Base-by-base conservation (phyloP, 2,113 vertebrate species). In the Phainopepla nitens region DNA sequence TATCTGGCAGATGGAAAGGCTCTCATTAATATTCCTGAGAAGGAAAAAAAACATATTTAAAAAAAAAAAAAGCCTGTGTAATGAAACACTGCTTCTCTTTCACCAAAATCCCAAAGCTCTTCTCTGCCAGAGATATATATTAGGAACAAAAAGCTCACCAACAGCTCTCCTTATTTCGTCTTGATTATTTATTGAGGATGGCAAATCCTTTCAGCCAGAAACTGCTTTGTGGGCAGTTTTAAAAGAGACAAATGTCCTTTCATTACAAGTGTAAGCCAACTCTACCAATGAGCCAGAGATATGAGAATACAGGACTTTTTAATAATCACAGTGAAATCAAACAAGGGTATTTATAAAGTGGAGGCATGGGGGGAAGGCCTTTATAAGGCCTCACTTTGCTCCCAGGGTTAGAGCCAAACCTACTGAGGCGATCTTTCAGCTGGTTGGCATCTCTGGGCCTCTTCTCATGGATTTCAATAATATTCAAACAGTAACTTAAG, bases 181-280 rank as follows among this genome's bases (percentile, higher is more conserved):
- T 75, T 45, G 56, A 62, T 89, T 81, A 78, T 78, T 89, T 86
- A 80, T 12, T 81, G 57, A 93, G 62, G 49, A 73, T 22, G 64
- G 18, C 44, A 91, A 83, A 78, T 35, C 71, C 39, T 84, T 71
- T 31, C n/a, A 84, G 80, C n/a, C 70, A 93, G 66, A 73, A 79
- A 58, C 24, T 45, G 79, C 77, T 93, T 87, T 95, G 54, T 65
- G 58, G 70, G 41, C 65, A 72, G 39, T 78, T 87, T 82, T 78
- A 57, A 95, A 96, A 87, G 39, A 89, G 50, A 94, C 69, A 92
- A 83, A 88, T 29, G 24, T 45, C 91, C 65, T 95, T 96, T 96
- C 39, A 94, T 39, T 69, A 75, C 57, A 78, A 47, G 61, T 61
- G 80, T 71, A 94, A 92, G 42, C 50, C 78, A 85, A 42, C 69